Evolutionary conservation across 1,140 invertebrate genomes (phyloP), one percentile per base, ranked within the genome.

Genomic region (Ylistrum balloti): DNA sequence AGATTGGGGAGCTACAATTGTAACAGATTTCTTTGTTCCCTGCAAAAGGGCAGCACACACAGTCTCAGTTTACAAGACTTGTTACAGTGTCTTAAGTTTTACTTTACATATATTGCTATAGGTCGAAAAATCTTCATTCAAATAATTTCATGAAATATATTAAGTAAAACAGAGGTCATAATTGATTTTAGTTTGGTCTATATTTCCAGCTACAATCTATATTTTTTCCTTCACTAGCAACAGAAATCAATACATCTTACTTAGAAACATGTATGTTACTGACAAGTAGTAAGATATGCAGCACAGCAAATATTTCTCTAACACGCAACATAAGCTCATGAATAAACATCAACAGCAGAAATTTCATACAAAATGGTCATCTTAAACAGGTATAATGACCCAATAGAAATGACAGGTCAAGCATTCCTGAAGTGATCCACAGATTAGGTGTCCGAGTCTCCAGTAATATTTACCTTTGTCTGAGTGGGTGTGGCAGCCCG

Each of bases 11-110:
- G 86, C 86, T 87, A 87, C 35, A 35, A 87, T 87, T 87, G 33
- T 87, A 38, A 87, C 86, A n/a, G 86, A 87, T 87, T 87, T 87
- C 86, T 87, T 87, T 35, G 86, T 87, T 35, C 33, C 86, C 86
- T 87, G 86, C 33, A 87, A 87, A 35, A 38, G 35, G 33, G 86
- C 35, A 74, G 56, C 56, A 74, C 15, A 74, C 56, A 74, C 22
- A 74, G 56, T 28, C 5, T 74, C 1, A 45, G 41, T 45, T 45
- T 15, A 13, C 41, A 9, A 38, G 41, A 9, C 41, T 13, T 45
- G 41, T 15, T 45, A 13, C 35, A 38, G 5, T 13, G 17, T 45
- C 17, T 13, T 9, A 17, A 13, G 41, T 17, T 15, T 38, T 45
- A 45, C 20, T 17, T 17, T 1, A 45, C 20, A 45, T 45, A 15